These are phyloP conservation scores for Willisornis vidua DNA, from an alignment of 2,113 vertebrate species.

Conservation along the genomic window DNA sequence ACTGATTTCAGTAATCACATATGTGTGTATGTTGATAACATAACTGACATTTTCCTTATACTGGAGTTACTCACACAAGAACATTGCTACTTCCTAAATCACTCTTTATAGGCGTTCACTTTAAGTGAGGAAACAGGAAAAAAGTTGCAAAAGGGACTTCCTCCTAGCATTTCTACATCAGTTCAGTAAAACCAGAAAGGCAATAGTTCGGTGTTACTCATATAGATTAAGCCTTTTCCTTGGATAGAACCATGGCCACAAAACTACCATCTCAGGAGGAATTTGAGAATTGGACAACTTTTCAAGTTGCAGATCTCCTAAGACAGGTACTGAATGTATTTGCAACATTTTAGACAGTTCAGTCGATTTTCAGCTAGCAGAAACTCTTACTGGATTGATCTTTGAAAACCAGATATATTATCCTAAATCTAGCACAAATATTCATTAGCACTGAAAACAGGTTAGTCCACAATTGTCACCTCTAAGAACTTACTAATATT, in stretches of 20 bases:
- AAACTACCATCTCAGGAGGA: slow-evolving; percentile 83
- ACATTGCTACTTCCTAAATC: neutral
- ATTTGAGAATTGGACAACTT: slow-evolving; percentile 80
- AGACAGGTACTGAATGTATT: slow-evolving; percentile 72
- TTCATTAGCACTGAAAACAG: neutral
- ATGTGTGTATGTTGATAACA: neutral
- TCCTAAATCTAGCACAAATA: neutral
- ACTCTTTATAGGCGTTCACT: slow-evolving; percentile 9
- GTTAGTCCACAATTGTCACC: neutral
- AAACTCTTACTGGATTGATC: neutral
- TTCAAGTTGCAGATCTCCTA: slow-evolving; percentile 79
- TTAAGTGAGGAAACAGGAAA: slow-evolving; percentile 58
- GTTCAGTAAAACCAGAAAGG: neutral
- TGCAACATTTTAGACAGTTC: neutral
- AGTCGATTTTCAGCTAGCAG: neutral
- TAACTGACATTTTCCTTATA: neutral
- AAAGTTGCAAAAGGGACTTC: slow-evolving; percentile 67
- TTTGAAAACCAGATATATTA: neutral
- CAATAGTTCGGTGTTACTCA: neutral
- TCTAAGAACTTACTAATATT: neutral
- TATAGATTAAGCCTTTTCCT: neutral
- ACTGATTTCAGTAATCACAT: neutral
- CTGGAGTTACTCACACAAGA: neutral
- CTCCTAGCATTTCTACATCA: slow-evolving; percentile 62
- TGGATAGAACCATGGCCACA: slow-evolving; percentile 64